Percentiles rank a stretch among this genome's conserved stretches.
These are phyloP conservation scores for Drosophila mettleri DNA, from an alignment of 2,888 invertebrate species.

Conservation along the genomic window DNA sequence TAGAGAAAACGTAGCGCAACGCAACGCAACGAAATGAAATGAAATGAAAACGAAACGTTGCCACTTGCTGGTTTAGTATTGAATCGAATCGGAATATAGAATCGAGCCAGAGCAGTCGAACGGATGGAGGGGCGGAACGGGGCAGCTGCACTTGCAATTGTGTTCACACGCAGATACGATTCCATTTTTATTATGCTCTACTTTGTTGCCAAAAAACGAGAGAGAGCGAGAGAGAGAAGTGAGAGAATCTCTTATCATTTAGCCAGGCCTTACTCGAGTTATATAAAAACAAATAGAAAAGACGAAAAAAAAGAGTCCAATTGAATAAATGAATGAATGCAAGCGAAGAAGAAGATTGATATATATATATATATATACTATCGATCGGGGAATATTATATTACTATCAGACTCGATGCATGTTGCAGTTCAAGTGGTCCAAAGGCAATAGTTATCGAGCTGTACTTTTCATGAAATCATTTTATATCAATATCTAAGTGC, in stretches of 20 bases:
- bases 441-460: no score
- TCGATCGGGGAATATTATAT: no score
- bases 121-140: background rate
- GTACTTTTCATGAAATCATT: no score
- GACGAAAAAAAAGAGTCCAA: background rate
- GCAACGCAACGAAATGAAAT: conserved; percentile 6
- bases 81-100: conserved; percentile 12
- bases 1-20: conserved; percentile 41
- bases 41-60: conserved; percentile 3
- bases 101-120: conserved; percentile 17
- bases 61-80: conserved; percentile 3
- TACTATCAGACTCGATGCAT: no score
- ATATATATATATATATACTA: no score
- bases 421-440: no score
- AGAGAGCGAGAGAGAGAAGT: background rate
- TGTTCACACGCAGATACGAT: conserved; percentile 38
- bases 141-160: conserved; percentile 33
- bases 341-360: no score
- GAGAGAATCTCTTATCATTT: conserved; percentile 19
- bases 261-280: conserved; percentile 27
- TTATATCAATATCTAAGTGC: no score
- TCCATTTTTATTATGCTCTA: conserved; percentile 37
- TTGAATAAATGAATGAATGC: no score
- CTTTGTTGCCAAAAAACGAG: conserved; percentile 19
- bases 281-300: conserved; percentile 28